These are phyloP conservation scores for Anguilla obscura DNA, from an alignment of 2,797 vertebrate species.

Conservation along the genomic window DNA sequence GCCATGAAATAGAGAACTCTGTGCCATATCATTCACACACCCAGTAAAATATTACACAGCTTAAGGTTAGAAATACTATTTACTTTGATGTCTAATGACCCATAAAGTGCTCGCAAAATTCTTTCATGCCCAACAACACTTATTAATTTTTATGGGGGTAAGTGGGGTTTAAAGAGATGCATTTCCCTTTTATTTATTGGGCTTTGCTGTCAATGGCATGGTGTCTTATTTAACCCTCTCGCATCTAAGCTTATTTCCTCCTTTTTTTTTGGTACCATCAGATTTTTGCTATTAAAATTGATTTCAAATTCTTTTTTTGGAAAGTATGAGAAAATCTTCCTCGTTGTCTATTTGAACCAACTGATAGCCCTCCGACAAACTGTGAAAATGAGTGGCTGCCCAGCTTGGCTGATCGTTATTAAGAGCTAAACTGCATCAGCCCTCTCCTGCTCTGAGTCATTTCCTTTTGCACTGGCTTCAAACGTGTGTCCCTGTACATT, in stretches of 20 bases:
- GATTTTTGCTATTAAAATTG: no score
- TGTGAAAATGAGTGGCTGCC: not conserved
- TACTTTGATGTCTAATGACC: conserved; percentile 57
- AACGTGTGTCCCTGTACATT: conserved; percentile 53
- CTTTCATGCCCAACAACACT: conserved; percentile 45
- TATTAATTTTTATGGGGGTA: conserved; percentile 35
- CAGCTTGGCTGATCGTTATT: not conserved
- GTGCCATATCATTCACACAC: conserved; percentile 35
- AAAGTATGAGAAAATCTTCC: not conserved
- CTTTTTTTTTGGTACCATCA: not conserved
- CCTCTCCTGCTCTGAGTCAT: not conserved
- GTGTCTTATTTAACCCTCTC: conserved; percentile 24
- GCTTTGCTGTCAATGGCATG: conserved; percentile 11
- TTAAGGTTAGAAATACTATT: conserved; percentile 53
- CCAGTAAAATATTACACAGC: conserved; percentile 49
- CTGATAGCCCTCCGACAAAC: not conserved
- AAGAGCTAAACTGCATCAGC: no score
- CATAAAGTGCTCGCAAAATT: conserved; percentile 48
- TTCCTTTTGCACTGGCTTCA: conserved; percentile 40
- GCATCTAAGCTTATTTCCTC: not conserved
- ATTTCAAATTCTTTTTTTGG: not conserved
- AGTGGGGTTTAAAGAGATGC: conserved; percentile 26
- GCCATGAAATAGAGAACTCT: conserved; percentile 37
- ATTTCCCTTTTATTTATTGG: conserved; percentile 30
- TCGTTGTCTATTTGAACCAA: not conserved